Percentiles rank a stretch among this genome's conserved stretches.
Conservation (phyloP, 2,888 invertebrate genomes). For the Diadegma fenestrale region DNA sequence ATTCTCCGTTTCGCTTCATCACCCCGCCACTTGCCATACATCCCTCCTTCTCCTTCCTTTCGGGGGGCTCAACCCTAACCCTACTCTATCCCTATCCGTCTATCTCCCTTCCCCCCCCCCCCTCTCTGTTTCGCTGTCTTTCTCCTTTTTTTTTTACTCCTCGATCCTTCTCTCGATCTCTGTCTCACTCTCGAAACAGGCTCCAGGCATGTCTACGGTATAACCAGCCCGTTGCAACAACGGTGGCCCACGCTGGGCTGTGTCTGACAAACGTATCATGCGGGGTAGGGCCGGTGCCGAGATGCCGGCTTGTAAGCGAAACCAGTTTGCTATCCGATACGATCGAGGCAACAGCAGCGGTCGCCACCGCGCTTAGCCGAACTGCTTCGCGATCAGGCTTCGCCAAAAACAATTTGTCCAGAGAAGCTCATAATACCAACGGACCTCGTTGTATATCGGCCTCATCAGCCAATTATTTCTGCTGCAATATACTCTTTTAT, state of each 20-base stretch:
- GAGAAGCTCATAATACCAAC: background rate
- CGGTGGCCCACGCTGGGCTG: slow-evolving; percentile 80
- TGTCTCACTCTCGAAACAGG: slow-evolving; percentile 1
- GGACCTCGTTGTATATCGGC: background rate
- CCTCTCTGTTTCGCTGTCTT: slow-evolving; percentile 1
- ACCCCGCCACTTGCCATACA: slow-evolving; percentile 23
- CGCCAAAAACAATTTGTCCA: slow-evolving; percentile 7
- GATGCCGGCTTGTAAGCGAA: slow-evolving; percentile 85
- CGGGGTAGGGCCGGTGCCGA: slow-evolving; percentile 84
- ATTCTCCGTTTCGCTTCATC: slow-evolving; percentile 50
- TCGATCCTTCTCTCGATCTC: background rate
- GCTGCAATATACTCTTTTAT: background rate
- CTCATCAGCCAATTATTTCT: slow-evolving; percentile 1
- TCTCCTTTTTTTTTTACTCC: background rate
- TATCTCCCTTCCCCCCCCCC: slow-evolving; percentile 18
- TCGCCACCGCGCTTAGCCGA: slow-evolving; percentile 66
- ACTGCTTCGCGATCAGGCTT: slow-evolving; percentile 53
- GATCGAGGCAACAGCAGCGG: slow-evolving; percentile 83
- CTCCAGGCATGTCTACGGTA: slow-evolving; percentile 50
- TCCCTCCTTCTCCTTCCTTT: slow-evolving; percentile 54
- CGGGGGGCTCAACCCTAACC: slow-evolving; percentile 56
- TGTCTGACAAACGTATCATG: slow-evolving; percentile 83
- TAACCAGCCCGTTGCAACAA: slow-evolving; percentile 61
- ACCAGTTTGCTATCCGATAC: slow-evolving; percentile 85
- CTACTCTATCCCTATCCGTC: slow-evolving; percentile 18